Percentiles rank a stretch among this genome's conserved stretches.
phyloP scores from a whole-genome alignment of 2,888 invertebrate species.

The Drosophila crucigera region DNA sequence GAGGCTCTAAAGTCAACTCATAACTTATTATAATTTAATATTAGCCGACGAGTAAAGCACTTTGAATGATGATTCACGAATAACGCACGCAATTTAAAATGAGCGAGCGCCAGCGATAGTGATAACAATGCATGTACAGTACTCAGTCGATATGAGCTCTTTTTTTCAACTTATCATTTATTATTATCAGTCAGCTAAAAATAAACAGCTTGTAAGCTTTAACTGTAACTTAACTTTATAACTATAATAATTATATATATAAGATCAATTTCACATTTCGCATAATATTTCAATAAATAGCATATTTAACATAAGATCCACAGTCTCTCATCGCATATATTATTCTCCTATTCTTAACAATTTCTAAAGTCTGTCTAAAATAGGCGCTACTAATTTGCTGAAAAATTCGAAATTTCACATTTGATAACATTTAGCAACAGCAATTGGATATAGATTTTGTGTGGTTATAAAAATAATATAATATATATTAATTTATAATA shows the following conservation, averaged over 20 bases:
- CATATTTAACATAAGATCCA: neutral
- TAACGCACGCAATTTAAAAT: constrained; percentile 4
- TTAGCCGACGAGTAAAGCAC: constrained; percentile 8
- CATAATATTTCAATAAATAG: neutral
- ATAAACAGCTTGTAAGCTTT: neutral
- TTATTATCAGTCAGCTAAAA: neutral
- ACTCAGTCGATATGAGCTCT: neutral
- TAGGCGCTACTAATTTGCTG: neutral
- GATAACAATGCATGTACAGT: constrained; percentile 32
- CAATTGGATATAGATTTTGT: neutral
- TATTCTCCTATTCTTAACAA: neutral
- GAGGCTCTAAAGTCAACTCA: constrained; percentile 29
- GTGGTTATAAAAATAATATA: neutral
- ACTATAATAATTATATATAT: neutral
- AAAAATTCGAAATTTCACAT: neutral
- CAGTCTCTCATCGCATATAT: neutral
- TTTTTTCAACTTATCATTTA: neutral
- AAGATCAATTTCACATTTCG: too few species aligned
- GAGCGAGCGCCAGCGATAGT: constrained; percentile 19
- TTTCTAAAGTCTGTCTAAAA: neutral
- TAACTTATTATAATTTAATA: constrained; percentile 31
- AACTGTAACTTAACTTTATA: neutral
- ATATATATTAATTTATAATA: too few species aligned
- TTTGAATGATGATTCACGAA: constrained; percentile 41
- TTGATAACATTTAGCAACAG: neutral